Conservation (phyloP, 2,113 vertebrate genomes). For the Noctilio leporinus region DNA sequence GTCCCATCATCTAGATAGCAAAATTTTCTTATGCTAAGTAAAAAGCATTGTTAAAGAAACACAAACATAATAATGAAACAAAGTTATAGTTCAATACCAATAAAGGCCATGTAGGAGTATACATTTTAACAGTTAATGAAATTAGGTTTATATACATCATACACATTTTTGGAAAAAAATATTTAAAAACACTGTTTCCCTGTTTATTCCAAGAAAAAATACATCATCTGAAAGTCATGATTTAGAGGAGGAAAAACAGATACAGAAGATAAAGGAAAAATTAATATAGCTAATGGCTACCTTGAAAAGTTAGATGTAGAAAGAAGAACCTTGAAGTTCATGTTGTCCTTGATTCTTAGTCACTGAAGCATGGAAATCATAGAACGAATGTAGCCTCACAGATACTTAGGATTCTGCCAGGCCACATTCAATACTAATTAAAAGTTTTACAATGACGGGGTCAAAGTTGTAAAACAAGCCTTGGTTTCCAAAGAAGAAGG, state of each 20-base stretch:
- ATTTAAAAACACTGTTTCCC: not conserved
- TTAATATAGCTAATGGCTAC: slow-evolving; percentile 72
- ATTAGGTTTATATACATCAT: slow-evolving; percentile 28
- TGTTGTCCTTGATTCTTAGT: slow-evolving; percentile 70
- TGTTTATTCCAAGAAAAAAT: slow-evolving; percentile 13
- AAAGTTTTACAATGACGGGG: slow-evolving; percentile 51
- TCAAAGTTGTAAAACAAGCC: slow-evolving; percentile 1
- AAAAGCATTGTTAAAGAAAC: slow-evolving; percentile 40
- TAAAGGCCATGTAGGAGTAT: not conserved
- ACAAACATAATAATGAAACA: slow-evolving; percentile 25
- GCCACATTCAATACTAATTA: slow-evolving; percentile 72
- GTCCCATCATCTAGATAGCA: not conserved
- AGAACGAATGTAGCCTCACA: slow-evolving; percentile 62
- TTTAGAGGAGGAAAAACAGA: slow-evolving; percentile 37
- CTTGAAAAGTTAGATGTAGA: slow-evolving; percentile 56
- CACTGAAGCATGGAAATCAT: slow-evolving; percentile 47
- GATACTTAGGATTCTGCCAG: slow-evolving; percentile 44
- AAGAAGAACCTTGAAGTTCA: slow-evolving; percentile 70
- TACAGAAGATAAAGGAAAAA: slow-evolving; percentile 34
- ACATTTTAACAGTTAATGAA: slow-evolving; percentile 44
- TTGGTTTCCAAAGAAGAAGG: slow-evolving; percentile 26
- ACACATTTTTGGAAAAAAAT: slow-evolving; percentile 32
- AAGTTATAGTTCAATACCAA: not conserved
- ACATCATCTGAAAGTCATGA: not conserved
- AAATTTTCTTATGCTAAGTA: slow-evolving; percentile 25